Conservation (phyloP, 2,888 invertebrate genomes). For the Emmelina monodactyla region DNA sequence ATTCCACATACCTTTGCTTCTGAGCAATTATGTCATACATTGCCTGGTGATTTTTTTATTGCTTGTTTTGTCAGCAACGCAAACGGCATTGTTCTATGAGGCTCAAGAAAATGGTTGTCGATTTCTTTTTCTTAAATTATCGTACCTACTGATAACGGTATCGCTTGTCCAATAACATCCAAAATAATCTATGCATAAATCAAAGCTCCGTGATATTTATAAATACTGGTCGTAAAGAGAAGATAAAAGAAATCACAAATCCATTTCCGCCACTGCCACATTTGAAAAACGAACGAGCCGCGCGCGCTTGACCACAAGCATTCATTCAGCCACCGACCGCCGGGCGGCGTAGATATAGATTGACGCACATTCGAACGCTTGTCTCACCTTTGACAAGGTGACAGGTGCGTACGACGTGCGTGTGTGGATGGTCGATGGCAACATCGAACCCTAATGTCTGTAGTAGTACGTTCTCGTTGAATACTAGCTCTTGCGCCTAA, state of each 20-base stretch:
- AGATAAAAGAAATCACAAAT: conserved; percentile 6
- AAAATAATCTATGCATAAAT: no score
- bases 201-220: no score
- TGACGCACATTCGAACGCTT: conserved; percentile 21
- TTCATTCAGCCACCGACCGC: neutral
- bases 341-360: conserved; percentile 9
- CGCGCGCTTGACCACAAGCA: conserved; percentile 2
- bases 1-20: conserved; percentile 29
- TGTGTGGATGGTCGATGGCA: conserved; percentile 97
- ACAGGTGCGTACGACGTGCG: conserved; percentile 95
- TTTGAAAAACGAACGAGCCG: conserved; percentile 16
- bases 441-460: conserved; percentile 99
- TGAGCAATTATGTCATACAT: conserved; percentile 27
- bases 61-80: neutral
- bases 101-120: conserved; percentile 9
- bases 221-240: neutral
- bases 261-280: conserved; percentile 16
- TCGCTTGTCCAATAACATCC: conserved; percentile 2
- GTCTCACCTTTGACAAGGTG: conserved; percentile 90
- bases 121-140: conserved; percentile 1
- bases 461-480: conserved; percentile 95
- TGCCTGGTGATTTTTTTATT: conserved; percentile 23
- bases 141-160: neutral
- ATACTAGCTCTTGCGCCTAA: conserved; percentile 92
- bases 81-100: conserved; percentile 21